Conservation (phyloP, 1,140 invertebrate genomes). For the Plodia interpunctella region DNA sequence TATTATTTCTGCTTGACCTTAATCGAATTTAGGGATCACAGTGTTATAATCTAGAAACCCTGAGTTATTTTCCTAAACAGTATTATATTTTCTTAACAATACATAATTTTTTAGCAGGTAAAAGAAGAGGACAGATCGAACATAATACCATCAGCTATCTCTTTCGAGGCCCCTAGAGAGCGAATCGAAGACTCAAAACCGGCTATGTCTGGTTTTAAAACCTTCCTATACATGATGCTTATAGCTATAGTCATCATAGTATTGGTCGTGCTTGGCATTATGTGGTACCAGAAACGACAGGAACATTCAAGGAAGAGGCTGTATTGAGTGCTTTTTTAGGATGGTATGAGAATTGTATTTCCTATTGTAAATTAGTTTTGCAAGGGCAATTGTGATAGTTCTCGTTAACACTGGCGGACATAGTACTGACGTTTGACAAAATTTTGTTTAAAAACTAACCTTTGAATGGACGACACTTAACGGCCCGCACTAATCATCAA, state of each 20-base stretch:
- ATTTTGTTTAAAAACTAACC: no score
- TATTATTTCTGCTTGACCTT: no score
- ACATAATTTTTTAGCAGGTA: constrained; percentile 71
- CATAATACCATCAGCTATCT: constrained; percentile 87
- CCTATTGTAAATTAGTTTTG: neutral
- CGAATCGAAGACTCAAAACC: constrained; percentile 92
- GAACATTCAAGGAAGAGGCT: constrained; percentile 93
- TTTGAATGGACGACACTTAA: no score
- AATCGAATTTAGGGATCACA: no score
- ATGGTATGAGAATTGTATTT: neutral
- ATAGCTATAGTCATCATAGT: constrained; percentile 87
- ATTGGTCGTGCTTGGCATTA: constrained; percentile 89
- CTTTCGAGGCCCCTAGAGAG: constrained; percentile 91
- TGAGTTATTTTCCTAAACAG: no score
- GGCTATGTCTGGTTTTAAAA: constrained; percentile 90
- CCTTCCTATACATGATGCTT: constrained; percentile 90
- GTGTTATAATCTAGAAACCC: no score
- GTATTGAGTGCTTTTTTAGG: constrained; percentile 79
- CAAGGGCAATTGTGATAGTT: no score
- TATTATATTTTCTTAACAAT: no score
- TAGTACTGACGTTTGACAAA: no score
- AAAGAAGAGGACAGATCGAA: constrained; percentile 84
- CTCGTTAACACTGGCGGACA: no score
- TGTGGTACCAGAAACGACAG: constrained; percentile 94
- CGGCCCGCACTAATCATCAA: no score